Conservation (phyloP, 1,140 invertebrate genomes). For the Cotesia vestalis region DNA sequence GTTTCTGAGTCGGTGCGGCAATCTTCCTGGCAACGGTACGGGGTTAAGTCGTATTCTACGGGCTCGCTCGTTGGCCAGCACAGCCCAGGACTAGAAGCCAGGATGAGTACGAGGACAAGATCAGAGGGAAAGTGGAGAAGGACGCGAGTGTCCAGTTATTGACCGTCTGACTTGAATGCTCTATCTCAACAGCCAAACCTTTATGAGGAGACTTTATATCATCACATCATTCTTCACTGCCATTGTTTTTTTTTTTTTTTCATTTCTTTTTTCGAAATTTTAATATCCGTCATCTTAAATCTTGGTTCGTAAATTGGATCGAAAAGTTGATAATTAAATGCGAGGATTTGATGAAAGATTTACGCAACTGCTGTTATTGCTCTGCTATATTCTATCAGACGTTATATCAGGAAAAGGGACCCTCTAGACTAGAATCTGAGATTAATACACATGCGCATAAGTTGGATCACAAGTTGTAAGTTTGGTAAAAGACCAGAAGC, state of each 20-base stretch:
- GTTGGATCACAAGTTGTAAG: neutral
- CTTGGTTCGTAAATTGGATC: no score
- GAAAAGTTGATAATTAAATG: no score
- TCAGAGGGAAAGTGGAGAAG: slow-evolving; percentile 24
- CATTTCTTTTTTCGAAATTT: neutral
- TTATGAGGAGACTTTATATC: slow-evolving; percentile 1
- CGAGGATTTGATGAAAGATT: slow-evolving; percentile 11
- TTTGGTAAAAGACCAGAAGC: slow-evolving; percentile 1
- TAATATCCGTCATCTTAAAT: neutral
- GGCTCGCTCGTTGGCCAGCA: slow-evolving; percentile 30
- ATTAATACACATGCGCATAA: slow-evolving; percentile 23
- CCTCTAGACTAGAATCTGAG: neutral
- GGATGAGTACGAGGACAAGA: slow-evolving; percentile 19
- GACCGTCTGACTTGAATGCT: slow-evolving; percentile 48
- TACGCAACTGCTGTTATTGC: neutral
- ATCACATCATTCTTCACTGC: neutral
- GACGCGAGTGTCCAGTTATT: slow-evolving; percentile 61
- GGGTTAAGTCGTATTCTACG: slow-evolving; percentile 30
- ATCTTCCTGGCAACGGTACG: slow-evolving; percentile 34
- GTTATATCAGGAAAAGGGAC: slow-evolving; percentile 39
- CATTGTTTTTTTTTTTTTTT: neutral
- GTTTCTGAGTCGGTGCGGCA: slow-evolving; percentile 32
- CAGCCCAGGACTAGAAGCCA: neutral
- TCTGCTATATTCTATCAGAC: slow-evolving; percentile 8
- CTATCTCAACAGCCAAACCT: slow-evolving; percentile 19